Percentiles rank a stretch among this genome's conserved stretches.
These are phyloP conservation scores for Montipora foliosa DNA, from an alignment of 64 coral and sea anemone species.

Conservation along the genomic window DNA sequence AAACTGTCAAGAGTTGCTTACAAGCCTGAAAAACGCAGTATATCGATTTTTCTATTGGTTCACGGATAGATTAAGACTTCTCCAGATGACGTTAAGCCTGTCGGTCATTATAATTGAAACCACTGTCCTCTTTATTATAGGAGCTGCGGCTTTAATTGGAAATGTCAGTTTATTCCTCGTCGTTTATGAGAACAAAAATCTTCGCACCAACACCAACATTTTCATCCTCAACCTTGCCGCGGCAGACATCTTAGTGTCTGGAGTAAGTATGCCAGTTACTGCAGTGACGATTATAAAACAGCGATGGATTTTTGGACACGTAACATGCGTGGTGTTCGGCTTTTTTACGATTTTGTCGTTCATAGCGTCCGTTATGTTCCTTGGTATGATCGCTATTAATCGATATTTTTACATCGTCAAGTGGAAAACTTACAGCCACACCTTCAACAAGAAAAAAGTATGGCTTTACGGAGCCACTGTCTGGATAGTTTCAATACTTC, in stretches of 20 bases:
- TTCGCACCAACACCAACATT: conserved; percentile 66
- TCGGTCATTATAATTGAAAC: neutral
- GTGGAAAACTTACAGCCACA: conserved; percentile 61
- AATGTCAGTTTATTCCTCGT: conserved; percentile 71
- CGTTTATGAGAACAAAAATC: conserved; percentile 27
- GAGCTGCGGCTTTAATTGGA: conserved; percentile 33
- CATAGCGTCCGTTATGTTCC: conserved; percentile 7
- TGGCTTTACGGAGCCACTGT: neutral
- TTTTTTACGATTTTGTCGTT: conserved; percentile 28
- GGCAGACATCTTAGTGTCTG: conserved; percentile 73
- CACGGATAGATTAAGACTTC: too few species aligned
- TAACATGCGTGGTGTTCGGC: neutral
- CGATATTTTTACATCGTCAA: conserved; percentile 56
- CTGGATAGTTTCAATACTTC: conserved; percentile 48
- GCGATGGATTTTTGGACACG: conserved; percentile 47
- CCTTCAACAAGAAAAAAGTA: conserved; percentile 26
- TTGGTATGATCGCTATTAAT: conserved; percentile 27
- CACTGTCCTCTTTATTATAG: conserved; percentile 11
- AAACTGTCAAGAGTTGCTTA: too few species aligned
- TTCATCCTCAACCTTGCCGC: conserved; percentile 74
- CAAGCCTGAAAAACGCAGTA: too few species aligned
- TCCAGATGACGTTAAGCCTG: neutral
- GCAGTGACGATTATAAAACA: neutral
- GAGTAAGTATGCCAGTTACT: conserved; percentile 67
- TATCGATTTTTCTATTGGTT: too few species aligned